Conservation (phyloP, 2,797 vertebrate genomes). For the Channallabes apus region DNA sequence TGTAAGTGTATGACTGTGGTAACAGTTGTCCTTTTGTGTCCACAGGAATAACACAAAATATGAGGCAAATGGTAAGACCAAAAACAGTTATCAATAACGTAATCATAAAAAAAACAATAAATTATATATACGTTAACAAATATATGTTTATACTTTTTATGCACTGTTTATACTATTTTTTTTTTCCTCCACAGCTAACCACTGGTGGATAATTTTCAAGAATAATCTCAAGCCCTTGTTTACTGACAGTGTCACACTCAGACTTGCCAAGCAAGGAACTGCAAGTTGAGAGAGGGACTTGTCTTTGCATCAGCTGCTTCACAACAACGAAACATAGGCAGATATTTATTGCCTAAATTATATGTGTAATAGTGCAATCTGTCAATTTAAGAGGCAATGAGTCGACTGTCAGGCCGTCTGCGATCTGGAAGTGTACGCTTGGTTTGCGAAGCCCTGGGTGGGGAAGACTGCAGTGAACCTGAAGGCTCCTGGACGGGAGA, state of each 20-base stretch:
- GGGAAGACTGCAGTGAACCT: slow-evolving; percentile 67
- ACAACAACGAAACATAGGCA: slow-evolving; percentile 10
- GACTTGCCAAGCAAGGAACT: slow-evolving; percentile 34
- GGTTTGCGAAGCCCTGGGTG: slow-evolving; percentile 78
- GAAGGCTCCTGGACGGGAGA: slow-evolving; percentile 69
- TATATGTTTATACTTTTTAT: not conserved
- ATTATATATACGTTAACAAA: not conserved
- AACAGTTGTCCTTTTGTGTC: slow-evolving; percentile 58
- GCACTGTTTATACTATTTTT: not conserved
- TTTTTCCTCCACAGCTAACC: slow-evolving; percentile 34
- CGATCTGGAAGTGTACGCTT: slow-evolving; percentile 86
- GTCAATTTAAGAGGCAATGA: slow-evolving; percentile 71
- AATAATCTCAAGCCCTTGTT: slow-evolving; percentile 35
- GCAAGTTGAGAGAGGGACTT: slow-evolving; percentile 26
- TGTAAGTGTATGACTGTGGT: slow-evolving; percentile 60
- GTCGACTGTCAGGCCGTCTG: slow-evolving; percentile 86
- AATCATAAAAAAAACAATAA: not conserved
- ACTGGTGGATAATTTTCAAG: slow-evolving; percentile 28
- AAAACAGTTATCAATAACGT: slow-evolving; percentile 37
- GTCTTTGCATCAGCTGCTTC: slow-evolving; percentile 8
- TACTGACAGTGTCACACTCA: slow-evolving; percentile 32
- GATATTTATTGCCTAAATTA: slow-evolving; percentile 34
- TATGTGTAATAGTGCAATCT: slow-evolving; percentile 41
- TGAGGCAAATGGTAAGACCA: slow-evolving; percentile 54
- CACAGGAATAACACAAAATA: slow-evolving; percentile 59